phyloP scores from a whole-genome alignment of 1,140 invertebrate genomes.

The Galleria mellonella region DNA sequence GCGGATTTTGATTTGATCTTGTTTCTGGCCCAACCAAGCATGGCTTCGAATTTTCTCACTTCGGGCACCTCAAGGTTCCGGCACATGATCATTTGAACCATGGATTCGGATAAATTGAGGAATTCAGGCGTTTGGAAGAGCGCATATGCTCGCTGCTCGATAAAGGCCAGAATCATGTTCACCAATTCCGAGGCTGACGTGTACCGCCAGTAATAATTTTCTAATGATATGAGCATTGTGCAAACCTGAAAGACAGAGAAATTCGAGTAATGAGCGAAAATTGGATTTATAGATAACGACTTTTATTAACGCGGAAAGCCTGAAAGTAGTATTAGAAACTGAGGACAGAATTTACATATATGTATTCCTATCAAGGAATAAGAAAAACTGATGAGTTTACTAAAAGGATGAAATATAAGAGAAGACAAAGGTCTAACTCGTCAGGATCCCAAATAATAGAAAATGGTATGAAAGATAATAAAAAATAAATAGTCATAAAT shows the following conservation, averaged over 20 bases:
- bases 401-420: too few relatives aligned
- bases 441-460: too few relatives aligned
- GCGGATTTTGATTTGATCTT: slow-evolving; percentile 86
- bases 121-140: slow-evolving; percentile 90
- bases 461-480: too few relatives aligned
- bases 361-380: too few relatives aligned
- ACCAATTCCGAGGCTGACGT: slow-evolving; percentile 94
- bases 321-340: too few relatives aligned
- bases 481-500: too few relatives aligned
- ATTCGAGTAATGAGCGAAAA: background rate
- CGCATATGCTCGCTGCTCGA: slow-evolving; percentile 88
- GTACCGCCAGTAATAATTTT: slow-evolving; percentile 97
- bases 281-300: too few relatives aligned
- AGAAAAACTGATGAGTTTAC: too few relatives aligned
- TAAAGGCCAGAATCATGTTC: slow-evolving; percentile 94
- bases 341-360: too few relatives aligned
- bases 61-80: slow-evolving; percentile 89
- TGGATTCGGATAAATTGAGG: slow-evolving; percentile 91
- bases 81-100: slow-evolving; percentile 96
- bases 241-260: slow-evolving; percentile 79
- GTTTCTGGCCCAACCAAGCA: slow-evolving; percentile 91
- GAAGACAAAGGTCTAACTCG: too few relatives aligned
- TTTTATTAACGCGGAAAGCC: too few relatives aligned
- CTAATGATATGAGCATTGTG: slow-evolving; percentile 92
- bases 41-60: slow-evolving; percentile 94